These are phyloP conservation scores for Neoaliturus tenellus DNA, from an alignment of 2,888 invertebrate species.

Conservation along the genomic window DNA sequence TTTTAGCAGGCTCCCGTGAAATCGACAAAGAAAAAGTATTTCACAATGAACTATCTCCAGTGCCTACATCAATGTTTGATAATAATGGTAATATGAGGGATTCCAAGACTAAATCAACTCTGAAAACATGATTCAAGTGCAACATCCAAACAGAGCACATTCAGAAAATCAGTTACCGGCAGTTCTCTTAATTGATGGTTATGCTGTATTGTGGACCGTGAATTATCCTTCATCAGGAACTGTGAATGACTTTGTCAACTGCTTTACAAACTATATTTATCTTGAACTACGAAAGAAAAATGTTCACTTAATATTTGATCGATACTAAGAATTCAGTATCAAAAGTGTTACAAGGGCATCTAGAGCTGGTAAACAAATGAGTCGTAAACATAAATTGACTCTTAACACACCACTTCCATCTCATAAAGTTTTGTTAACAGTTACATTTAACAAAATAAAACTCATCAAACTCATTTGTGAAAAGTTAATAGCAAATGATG, in stretches of 20 bases:
- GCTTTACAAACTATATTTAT: background rate
- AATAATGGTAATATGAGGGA: background rate
- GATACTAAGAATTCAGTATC: background rate
- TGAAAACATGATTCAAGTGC: background rate
- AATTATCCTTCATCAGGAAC: background rate
- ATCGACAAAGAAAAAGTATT: background rate
- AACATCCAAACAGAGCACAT: background rate
- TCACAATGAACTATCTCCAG: background rate
- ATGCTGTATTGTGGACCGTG: background rate
- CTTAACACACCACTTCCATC: too few species aligned
- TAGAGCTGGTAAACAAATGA: too few species aligned
- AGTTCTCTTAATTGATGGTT: background rate
- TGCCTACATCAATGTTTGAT: background rate
- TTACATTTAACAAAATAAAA: too few species aligned
- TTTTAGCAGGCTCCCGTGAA: background rate
- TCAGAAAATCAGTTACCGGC: background rate
- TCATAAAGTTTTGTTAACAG: too few species aligned
- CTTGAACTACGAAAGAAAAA: background rate
- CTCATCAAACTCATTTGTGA: too few species aligned
- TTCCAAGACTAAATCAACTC: background rate
- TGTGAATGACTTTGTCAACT: background rate
- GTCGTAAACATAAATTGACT: too few species aligned
- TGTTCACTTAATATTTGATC: background rate
- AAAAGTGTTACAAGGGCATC: background rate
- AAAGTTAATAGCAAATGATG: too few species aligned